A percentile compares a stretch with the other conserved stretches of the same genome.
phyloP scores from a whole-genome alignment of 2,888 invertebrate genomes.

The Eremobia ochroleuca region DNA sequence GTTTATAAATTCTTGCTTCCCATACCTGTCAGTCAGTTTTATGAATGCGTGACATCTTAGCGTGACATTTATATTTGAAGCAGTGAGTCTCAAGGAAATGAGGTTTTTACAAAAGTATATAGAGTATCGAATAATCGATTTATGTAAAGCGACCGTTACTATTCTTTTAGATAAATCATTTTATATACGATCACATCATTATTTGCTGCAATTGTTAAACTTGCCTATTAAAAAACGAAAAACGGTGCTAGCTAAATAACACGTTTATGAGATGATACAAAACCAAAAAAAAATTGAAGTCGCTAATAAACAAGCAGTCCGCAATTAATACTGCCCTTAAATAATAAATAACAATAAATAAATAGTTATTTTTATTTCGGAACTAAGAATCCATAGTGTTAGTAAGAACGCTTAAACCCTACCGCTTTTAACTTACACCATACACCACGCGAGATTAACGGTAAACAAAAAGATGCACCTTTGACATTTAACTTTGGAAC shows the following conservation, averaged over 20 bases:
- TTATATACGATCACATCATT: not conserved
- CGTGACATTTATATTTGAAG: conserved; percentile 7
- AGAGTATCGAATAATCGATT: too few relatives aligned
- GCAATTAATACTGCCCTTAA: not conserved
- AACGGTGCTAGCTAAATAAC: not conserved
- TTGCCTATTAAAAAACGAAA: too few relatives aligned
- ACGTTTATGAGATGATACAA: not conserved
- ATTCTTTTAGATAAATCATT: not conserved
- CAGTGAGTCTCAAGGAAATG: not conserved
- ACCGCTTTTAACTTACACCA: conserved; percentile 25
- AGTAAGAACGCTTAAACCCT: not conserved
- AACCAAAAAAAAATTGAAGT: not conserved
- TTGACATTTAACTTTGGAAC: conserved; percentile 63
- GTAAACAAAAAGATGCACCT: conserved; percentile 66
- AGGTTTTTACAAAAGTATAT: not conserved
- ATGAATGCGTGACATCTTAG: not conserved
- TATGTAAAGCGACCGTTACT: not conserved
- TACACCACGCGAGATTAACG: conserved; percentile 57
- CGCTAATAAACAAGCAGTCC: not conserved
- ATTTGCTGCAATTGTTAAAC: not conserved
- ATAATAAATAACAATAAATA: not conserved
- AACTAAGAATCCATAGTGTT: not conserved
- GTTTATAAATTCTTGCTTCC: conserved; percentile 20
- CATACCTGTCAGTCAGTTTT: conserved; percentile 12
- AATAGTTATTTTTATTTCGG: not conserved